A percentile compares a stretch with the other conserved stretches of the same genome.
phyloP scores from a whole-genome alignment of 2,797 vertebrate species.

The Mareca strepera region DNA sequence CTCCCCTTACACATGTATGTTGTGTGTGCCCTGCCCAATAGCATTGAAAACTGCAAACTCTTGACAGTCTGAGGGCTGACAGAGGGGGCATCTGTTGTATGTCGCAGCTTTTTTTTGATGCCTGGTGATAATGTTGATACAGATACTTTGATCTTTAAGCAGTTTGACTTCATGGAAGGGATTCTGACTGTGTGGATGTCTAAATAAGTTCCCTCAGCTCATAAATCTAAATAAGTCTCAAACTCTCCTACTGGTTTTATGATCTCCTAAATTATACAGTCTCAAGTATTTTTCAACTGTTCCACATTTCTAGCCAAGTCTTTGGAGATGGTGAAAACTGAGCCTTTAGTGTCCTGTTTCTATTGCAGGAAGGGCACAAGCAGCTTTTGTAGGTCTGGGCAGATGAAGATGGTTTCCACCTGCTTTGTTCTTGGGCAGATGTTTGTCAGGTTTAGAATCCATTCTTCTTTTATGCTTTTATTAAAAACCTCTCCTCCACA shows the following conservation, averaged over 20 bases:
- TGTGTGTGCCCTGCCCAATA: not conserved
- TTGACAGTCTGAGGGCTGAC: not conserved
- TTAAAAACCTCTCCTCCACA: not conserved
- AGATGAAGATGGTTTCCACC: slow-evolving; percentile 29
- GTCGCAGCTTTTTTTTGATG: not conserved
- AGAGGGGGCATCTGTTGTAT: slow-evolving; percentile 35
- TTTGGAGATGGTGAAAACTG: slow-evolving; percentile 23
- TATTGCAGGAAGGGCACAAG: not conserved
- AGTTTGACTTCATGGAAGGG: slow-evolving; percentile 36
- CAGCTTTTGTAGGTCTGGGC: not conserved
- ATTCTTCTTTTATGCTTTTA: not conserved
- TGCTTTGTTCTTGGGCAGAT: slow-evolving; percentile 41
- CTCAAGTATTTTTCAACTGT: slow-evolving; percentile 39
- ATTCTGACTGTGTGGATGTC: slow-evolving; percentile 9
- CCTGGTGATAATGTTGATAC: slow-evolving; percentile 41
- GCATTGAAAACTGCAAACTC: not conserved
- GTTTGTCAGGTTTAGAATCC: not conserved
- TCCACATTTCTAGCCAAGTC: slow-evolving; percentile 15
- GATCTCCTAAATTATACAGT: slow-evolving; percentile 25
- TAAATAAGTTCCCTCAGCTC: slow-evolving; percentile 50
- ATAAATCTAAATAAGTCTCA: slow-evolving; percentile 57
- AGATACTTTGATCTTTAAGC: slow-evolving; percentile 64
- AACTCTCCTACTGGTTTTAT: slow-evolving; percentile 58
- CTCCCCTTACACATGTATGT: not conserved
- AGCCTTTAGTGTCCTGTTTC: slow-evolving; percentile 8